Evolutionary conservation across 2,888 invertebrate species (phyloP).

Genomic region (Hirudinaria manillensis): DNA sequence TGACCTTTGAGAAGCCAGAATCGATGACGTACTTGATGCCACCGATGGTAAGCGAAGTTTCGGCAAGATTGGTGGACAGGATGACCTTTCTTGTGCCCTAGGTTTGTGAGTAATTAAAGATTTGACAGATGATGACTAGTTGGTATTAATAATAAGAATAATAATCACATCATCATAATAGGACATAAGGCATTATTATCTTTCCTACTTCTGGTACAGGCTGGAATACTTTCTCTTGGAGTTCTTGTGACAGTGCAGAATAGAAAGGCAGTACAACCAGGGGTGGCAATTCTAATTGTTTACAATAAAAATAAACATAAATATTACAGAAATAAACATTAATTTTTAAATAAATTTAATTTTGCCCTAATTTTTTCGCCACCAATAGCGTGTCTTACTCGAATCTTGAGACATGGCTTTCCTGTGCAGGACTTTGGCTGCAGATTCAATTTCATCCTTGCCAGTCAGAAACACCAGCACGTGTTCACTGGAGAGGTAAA

Average conservation of each 20-base stretch:
- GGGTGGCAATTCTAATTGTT: constrained; percentile 58
- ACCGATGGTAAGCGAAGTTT: constrained; percentile 62
- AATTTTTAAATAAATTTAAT: neutral
- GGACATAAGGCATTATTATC: neutral
- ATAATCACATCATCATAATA: neutral
- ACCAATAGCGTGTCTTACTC: neutral
- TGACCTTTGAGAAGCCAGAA: constrained; percentile 82
- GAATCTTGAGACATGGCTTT: constrained; percentile 12
- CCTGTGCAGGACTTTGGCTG: constrained; percentile 48
- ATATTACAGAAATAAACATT: constrained; percentile 56
- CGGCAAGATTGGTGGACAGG: constrained; percentile 62
- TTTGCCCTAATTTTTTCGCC: neutral
- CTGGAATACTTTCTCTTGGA: constrained; percentile 58
- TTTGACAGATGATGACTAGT: constrained; percentile 1
- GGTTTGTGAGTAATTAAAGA: neutral
- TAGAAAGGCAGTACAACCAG: constrained; percentile 67
- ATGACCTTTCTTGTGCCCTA: constrained; percentile 57
- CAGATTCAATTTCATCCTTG: constrained; percentile 85
- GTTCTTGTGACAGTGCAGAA: constrained; percentile 57
- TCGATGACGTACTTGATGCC: constrained; percentile 86
- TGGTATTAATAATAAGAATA: neutral
- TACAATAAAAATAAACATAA: neutral
- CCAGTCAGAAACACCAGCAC: constrained; percentile 89
- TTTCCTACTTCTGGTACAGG: constrained; percentile 48
- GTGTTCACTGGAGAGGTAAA: constrained; percentile 60